Evolutionary conservation across 2,113 vertebrate genomes (phyloP), one percentile per base, ranked within the genome.

Genomic region (Pyrgilauda ruficollis): DNA sequence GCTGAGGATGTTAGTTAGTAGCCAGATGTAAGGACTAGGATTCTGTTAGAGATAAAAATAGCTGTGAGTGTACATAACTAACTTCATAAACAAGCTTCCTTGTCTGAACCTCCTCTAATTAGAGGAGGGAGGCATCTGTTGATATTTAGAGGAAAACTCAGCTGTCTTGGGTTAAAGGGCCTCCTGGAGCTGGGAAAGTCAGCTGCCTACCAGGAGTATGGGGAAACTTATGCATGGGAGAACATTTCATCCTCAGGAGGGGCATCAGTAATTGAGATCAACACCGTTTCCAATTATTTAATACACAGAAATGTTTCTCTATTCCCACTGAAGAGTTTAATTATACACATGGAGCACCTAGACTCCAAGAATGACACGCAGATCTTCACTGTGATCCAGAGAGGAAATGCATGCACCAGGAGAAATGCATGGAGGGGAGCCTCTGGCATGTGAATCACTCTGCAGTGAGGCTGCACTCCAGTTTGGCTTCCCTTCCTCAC

Each of bases 71-170:
- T 74, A 68, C 31, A 22, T 30, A 78, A 84, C 58, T 58, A 82
- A 75, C 66, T 90, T 73, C 44, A 92, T 90, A 93, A 97, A 97
- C 88, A 96, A 96, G n/a, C 61, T 76, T 90, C 69, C 52, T 96
- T 82, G 61, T 79, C 83, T 93, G 93, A 97, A 92, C 24, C 49
- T 58, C 80, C 58, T 47, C 87, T 89, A 92, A 95, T 92, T 93
- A 96, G 68, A 93, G 41, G 56, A 87, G 53, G 41, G 56, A 92
- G 66, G 73, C 76, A 87, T 94, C 88, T 97, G 94, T 87, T 93
- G 86, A 92, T 84, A 93, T 86, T 97, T 95, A 87, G 86, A 72
- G 52, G 62, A 81, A 66, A 94, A 84, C 73, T 94, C 66, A 58
- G 88, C 92, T 94, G 85, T 64, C 68, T 87, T 56, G 53, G 76